Evolutionary conservation across 2,797 vertebrate species (phyloP).

Genomic region (Alfaro cultratus): DNA sequence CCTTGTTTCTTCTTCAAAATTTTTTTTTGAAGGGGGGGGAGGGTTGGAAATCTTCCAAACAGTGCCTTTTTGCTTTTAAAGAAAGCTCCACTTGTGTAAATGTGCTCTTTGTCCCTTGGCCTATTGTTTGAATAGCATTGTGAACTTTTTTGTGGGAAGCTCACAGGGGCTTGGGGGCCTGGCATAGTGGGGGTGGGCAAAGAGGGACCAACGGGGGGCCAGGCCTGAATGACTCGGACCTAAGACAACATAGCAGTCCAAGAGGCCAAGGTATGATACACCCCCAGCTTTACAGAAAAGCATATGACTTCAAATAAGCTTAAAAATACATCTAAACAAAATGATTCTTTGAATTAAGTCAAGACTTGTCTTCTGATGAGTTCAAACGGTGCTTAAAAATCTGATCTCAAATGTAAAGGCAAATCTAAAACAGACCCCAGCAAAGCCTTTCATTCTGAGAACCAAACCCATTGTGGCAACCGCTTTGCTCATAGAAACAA

Average conservation of each 20-base stretch:
- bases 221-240: constrained; percentile 70
- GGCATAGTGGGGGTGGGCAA: constrained; percentile 70
- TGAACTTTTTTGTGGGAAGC: constrained; percentile 86
- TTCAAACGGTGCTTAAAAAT: neutral
- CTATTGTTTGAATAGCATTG: constrained; percentile 92
- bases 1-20: constrained; percentile 37
- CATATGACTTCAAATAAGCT: neutral
- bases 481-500: constrained; percentile 51
- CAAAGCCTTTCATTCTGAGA: constrained; percentile 23
- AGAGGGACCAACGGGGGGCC: constrained; percentile 79
- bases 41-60: constrained; percentile 87
- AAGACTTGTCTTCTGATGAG: neutral
- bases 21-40: neutral
- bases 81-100: constrained; percentile 92
- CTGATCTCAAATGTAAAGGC: constrained; percentile 6
- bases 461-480: constrained; percentile 25
- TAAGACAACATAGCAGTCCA: constrained; percentile 44
- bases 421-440: constrained; percentile 22
- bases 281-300: constrained; percentile 6
- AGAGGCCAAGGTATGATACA: constrained; percentile 58
- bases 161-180: constrained; percentile 78
- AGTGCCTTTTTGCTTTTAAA: constrained; percentile 87
- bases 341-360: constrained; percentile 9
- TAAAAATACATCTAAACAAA: constrained; percentile 31
- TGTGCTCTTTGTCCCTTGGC: constrained; percentile 89